Evolutionary conservation across 2,888 invertebrate genomes (phyloP).

Genomic region (Synanthedon andrenaeformis): DNA sequence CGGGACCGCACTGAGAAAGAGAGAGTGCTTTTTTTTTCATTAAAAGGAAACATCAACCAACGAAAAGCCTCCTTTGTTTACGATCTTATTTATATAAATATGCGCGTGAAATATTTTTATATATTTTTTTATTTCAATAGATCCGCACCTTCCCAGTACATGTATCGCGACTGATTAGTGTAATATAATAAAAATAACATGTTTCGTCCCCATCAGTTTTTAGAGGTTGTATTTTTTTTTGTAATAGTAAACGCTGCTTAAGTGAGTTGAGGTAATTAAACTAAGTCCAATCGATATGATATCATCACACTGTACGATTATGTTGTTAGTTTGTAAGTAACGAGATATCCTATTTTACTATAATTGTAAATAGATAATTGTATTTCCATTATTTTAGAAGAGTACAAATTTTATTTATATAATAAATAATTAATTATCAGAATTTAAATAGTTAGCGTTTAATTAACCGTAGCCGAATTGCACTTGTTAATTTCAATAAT

Average conservation of each 20-base stretch:
- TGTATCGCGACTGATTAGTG: constrained; percentile 2
- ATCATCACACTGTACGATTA: neutral
- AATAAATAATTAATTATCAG: constrained; percentile 29
- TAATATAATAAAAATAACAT: constrained; percentile 11
- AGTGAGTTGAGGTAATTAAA: neutral
- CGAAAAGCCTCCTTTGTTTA: too few relatives aligned
- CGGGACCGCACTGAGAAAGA: constrained; percentile 5
- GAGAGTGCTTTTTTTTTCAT: neutral
- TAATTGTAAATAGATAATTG: constrained; percentile 32
- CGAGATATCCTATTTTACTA: neutral
- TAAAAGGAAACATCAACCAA: neutral
- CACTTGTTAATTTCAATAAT: constrained; percentile 15
- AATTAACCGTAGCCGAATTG: neutral
- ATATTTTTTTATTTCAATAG: constrained; percentile 5
- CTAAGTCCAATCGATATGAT: neutral
- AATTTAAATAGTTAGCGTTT: neutral
- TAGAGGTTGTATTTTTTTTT: neutral
- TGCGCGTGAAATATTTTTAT: neutral
- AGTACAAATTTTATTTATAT: constrained; percentile 65
- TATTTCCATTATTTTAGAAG: constrained; percentile 59
- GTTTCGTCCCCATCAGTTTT: constrained; percentile 7
- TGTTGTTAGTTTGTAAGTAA: neutral
- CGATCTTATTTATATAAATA: too few relatives aligned
- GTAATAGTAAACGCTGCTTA: neutral
- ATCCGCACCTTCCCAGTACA: neutral